Percentiles rank a stretch among this genome's conserved stretches.
Evolutionary conservation across 2,888 invertebrate genomes (phyloP).

Genomic region (Leptopterna dolabrata): DNA sequence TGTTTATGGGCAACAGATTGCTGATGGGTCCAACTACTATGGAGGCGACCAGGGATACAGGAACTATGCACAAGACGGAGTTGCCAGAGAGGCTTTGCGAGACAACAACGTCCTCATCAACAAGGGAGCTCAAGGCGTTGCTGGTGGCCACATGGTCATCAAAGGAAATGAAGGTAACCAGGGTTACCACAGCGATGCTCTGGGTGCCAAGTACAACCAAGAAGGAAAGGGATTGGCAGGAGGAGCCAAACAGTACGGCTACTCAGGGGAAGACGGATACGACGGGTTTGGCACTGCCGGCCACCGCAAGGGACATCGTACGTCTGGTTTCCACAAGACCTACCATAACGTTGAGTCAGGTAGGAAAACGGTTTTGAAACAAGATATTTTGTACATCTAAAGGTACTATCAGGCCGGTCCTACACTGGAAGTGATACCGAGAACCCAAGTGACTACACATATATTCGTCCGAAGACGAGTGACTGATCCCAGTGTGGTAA

Average conservation of each 20-base stretch:
- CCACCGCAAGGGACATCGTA: slow-evolving; percentile 53
- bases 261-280: slow-evolving; percentile 29
- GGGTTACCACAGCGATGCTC: slow-evolving; percentile 30
- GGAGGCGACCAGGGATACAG: slow-evolving; percentile 30
- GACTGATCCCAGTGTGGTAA: too few relatives aligned
- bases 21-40: slow-evolving; percentile 16
- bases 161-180: slow-evolving; percentile 31
- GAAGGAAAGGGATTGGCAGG: not conserved
- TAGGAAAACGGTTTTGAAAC: not conserved
- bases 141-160: slow-evolving; percentile 11
- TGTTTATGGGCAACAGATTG: slow-evolving; percentile 28
- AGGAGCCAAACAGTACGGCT: slow-evolving; percentile 12
- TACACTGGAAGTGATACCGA: too few relatives aligned
- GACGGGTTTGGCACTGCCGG: slow-evolving; percentile 50
- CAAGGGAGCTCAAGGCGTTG: slow-evolving; percentile 36
- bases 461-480: too few relatives aligned
- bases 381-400: not conserved
- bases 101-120: slow-evolving; percentile 22
- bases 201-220: slow-evolving; percentile 34
- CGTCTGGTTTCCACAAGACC: slow-evolving; percentile 55
- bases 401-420: too few relatives aligned
- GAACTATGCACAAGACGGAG: slow-evolving; percentile 32
- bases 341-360: slow-evolving; percentile 57
- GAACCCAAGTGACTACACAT: too few relatives aligned
- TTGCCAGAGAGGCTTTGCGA: not conserved